Percentiles rank a stretch among this genome's conserved stretches.
Evolutionary conservation across 2,797 vertebrate species (phyloP).

Genomic region (Pseudochirops cupreus): DNA sequence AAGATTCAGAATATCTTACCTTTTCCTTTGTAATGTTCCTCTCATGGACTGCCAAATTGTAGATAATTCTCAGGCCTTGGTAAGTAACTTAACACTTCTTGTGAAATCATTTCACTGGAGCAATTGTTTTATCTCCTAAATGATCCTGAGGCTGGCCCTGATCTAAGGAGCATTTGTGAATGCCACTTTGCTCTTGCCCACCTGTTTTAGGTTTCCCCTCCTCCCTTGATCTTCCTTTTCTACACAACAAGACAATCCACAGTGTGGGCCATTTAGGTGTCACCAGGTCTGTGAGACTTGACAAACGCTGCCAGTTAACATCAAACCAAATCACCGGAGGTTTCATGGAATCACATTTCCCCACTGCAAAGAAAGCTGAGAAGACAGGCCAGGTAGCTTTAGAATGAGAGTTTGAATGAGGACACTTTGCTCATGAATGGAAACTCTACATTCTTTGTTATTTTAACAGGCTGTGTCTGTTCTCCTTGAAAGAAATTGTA

Average conservation of each 20-base stretch:
- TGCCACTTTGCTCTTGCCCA: slow-evolving; percentile 88
- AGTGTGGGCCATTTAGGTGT: slow-evolving; percentile 95
- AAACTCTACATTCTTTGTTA: slow-evolving; percentile 96
- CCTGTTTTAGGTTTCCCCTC: slow-evolving; percentile 94
- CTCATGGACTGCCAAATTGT: slow-evolving; percentile 59
- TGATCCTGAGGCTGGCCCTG: slow-evolving; percentile 78
- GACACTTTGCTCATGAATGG: slow-evolving; percentile 98
- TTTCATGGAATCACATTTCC: slow-evolving; percentile 91
- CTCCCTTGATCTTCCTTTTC: slow-evolving; percentile 90
- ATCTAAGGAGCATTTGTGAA: slow-evolving; percentile 91
- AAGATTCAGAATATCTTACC: slow-evolving; percentile 77
- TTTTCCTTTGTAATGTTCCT: slow-evolving; percentile 64
- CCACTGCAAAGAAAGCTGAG: slow-evolving; percentile 90
- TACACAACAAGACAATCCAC: slow-evolving; percentile 93
- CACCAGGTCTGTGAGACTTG: slow-evolving; percentile 89
- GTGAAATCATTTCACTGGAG: slow-evolving; percentile 86
- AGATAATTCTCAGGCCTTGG: slow-evolving; percentile 84
- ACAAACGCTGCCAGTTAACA: slow-evolving; percentile 92
- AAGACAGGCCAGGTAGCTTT: slow-evolving; percentile 93
- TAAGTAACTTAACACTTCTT: slow-evolving; percentile 87
- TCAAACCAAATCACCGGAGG: slow-evolving; percentile 91
- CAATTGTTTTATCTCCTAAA: slow-evolving; percentile 82
- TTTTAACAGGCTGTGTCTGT: slow-evolving; percentile 99
- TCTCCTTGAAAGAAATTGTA: slow-evolving; percentile 91
- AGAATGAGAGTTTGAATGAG: slow-evolving; percentile 93